Evolutionary conservation across 2,888 invertebrate species (phyloP).

Genomic region (Eupithecia subfuscata): DNA sequence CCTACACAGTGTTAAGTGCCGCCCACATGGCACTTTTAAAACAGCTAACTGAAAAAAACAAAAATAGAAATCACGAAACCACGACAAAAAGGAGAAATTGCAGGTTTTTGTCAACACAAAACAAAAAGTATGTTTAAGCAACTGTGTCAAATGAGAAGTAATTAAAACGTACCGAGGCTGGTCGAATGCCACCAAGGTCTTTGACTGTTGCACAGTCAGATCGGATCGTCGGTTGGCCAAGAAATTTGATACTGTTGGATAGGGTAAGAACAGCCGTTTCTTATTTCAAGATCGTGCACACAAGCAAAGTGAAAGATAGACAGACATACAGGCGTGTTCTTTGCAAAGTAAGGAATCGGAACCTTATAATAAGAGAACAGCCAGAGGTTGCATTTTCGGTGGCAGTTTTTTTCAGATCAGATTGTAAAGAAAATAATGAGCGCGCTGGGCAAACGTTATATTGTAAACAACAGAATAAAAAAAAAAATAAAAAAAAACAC

Average conservation of each 20-base stretch:
- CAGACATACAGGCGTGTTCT: not conserved
- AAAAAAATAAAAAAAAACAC: not conserved
- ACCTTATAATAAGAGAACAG: too few species aligned
- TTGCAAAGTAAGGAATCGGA: not conserved
- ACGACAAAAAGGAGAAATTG: constrained; percentile 27
- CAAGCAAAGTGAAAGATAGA: not conserved
- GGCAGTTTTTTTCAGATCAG: not conserved
- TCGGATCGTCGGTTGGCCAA: constrained; percentile 33
- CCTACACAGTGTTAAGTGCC: not conserved
- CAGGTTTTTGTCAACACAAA: constrained; percentile 6
- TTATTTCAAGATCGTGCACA: not conserved
- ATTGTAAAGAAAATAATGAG: not conserved
- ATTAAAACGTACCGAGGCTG: constrained; percentile 66
- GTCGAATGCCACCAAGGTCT: constrained; percentile 61
- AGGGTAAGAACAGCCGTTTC: not conserved
- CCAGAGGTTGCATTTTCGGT: too few species aligned
- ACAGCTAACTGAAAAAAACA: not conserved
- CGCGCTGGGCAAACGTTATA: not conserved
- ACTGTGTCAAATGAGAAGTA: constrained; percentile 62
- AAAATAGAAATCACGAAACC: constrained; percentile 16
- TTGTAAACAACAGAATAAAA: too few species aligned
- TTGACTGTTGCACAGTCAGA: constrained; percentile 33
- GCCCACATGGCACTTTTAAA: not conserved
- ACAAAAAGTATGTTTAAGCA: constrained; percentile 45
- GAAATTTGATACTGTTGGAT: constrained; percentile 34